Evolutionary conservation across 1,140 invertebrate genomes (phyloP), one percentile per base, ranked within the genome.

Genomic region (Drosophila pseudoananassae): DNA sequence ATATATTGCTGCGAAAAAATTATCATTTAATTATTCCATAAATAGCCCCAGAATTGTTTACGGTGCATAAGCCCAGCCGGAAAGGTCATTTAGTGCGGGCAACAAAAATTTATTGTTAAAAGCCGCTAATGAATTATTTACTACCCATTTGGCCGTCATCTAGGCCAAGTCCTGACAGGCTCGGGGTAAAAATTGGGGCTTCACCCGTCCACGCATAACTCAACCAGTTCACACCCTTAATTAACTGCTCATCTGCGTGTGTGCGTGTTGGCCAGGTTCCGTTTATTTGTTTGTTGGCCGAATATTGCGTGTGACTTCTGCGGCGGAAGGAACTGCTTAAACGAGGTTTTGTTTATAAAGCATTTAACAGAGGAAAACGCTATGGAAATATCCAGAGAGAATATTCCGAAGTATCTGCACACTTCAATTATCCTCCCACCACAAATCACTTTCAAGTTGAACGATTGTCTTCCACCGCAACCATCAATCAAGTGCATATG

Each of bases 171-270:
- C 57, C 58, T 56, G 69, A 73, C 69, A 63, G 57, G 38, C 6
- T 51, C 45, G 8, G 63, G 46, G 58, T 3, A 43, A n/a, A 45
- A 25, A 53, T 52, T 73, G 61, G 71, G 53, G 52, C n/a, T 40
- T 29, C 14, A 25, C 69, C 15, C 45, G 31, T 78, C 60, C 68
- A 78, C 66, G 88, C 87, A 90, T 87, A 84, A 90, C 81, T 88
- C 79, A 83, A 88, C 78, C 87, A 88, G 88, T 90, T 90, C 88
- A 90, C 88, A 90, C 88, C 88, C 88, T 90, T 90, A 90, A 90
- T 90, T 90, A 90, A 90, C 83, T 79, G 72, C 52, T 69, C 63
- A 27, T 59, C 15, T 69, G 63, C 33, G 29, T 53, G 43, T 38
- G 61, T 84, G 81, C 88, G 88, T 90, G 79, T 83, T 77, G 78